Conservation (phyloP, 2,888 invertebrate species). For the Phlogophora meticulosa region DNA sequence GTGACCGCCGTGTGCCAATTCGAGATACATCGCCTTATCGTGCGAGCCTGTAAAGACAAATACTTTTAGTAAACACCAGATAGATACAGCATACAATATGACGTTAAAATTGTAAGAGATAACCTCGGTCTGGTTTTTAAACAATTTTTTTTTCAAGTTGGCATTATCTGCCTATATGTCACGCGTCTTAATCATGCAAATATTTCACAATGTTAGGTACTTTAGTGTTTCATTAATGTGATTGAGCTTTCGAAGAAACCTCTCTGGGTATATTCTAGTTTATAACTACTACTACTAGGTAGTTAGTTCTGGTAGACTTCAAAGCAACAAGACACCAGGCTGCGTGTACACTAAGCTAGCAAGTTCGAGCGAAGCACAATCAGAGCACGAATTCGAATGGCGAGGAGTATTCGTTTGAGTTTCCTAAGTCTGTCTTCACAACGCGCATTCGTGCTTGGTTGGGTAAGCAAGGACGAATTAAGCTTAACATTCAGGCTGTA, state of each 20-base stretch:
- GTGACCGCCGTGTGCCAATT: conserved; percentile 98
- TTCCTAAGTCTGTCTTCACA: too few relatives aligned
- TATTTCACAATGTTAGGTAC: conserved; percentile 1
- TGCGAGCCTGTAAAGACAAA: conserved; percentile 91
- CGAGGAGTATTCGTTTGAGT: too few relatives aligned
- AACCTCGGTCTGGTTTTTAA: conserved; percentile 31
- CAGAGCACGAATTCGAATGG: too few relatives aligned
- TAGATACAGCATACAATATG: conserved; percentile 18
- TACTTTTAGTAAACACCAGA: conserved; percentile 5
- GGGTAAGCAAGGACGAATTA: too few relatives aligned
- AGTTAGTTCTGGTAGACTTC: not conserved
- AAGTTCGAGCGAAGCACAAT: not conserved
- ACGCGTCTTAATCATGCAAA: conserved; percentile 45
- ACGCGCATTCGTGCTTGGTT: too few relatives aligned
- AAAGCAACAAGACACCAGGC: too few relatives aligned
- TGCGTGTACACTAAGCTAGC: too few relatives aligned
- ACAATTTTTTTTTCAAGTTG: conserved; percentile 20
- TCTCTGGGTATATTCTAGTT: too few relatives aligned
- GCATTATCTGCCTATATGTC: conserved; percentile 37
- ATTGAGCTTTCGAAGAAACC: not conserved
- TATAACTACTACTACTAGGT: too few relatives aligned
- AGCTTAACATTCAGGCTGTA: not conserved
- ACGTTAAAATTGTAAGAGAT: conserved; percentile 32
- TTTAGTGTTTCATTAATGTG: not conserved
- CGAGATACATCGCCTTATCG: conserved; percentile 94